Conservation (phyloP, 2,888 invertebrate genomes). For the Dryadula phaetusa region DNA sequence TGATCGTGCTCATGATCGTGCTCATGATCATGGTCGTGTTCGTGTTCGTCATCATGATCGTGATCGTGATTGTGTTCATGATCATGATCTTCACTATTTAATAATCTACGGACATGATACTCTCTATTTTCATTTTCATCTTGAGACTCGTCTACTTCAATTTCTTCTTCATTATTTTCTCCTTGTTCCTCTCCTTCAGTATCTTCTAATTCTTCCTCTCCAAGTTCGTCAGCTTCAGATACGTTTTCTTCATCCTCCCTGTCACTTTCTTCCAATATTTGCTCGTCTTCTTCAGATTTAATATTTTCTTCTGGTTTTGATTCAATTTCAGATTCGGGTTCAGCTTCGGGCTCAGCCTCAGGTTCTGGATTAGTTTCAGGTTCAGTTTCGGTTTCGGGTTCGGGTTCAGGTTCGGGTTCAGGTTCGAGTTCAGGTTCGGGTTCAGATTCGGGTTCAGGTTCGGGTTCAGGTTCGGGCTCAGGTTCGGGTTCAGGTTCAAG, state of each 20-base stretch:
- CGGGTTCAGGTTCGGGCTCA: conserved; percentile 61
- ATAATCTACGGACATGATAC: neutral
- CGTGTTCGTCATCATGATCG: conserved; percentile 29
- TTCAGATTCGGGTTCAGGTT: conserved; percentile 55
- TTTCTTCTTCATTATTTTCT: conserved; percentile 40
- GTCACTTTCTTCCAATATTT: neutral
- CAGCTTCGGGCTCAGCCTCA: conserved; percentile 49
- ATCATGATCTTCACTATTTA: conserved; percentile 5
- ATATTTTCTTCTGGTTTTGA: conserved; percentile 61
- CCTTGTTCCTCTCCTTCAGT: conserved; percentile 42
- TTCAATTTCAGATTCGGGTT: conserved; percentile 65
- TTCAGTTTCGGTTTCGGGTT: conserved; percentile 53
- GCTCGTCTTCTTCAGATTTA: conserved; percentile 52
- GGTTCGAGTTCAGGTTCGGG: conserved; percentile 63
- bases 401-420: conserved; percentile 61
- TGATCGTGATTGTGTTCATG: conserved; percentile 34
- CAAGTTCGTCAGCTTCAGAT: conserved; percentile 58
- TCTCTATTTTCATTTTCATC: conserved; percentile 29
- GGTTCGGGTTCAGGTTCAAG: conserved; percentile 63
- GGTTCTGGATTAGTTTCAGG: conserved; percentile 51
- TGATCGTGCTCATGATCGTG: conserved; percentile 34
- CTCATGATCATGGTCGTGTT: conserved; percentile 27
- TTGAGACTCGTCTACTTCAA: conserved; percentile 44
- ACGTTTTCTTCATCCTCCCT: conserved; percentile 51
- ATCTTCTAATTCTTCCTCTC: conserved; percentile 61